phyloP scores from a whole-genome alignment of 2,113 vertebrate genomes.

The Cercopithecus mona region DNA sequence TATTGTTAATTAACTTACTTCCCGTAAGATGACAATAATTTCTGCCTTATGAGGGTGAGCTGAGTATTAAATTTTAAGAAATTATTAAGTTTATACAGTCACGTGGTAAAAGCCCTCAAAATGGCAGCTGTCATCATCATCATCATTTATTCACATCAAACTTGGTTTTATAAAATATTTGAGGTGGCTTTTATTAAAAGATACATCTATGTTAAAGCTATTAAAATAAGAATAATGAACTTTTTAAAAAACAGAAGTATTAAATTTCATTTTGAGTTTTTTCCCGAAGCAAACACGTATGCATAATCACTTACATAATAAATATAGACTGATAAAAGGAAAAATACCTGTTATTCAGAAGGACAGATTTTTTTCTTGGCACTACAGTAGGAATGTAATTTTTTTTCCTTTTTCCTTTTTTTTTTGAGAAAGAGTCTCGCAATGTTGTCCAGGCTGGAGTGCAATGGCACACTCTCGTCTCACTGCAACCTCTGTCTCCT shows the following conservation, averaged over 20 bases:
- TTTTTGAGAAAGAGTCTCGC: no score
- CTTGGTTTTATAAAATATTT: not conserved
- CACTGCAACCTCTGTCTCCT: no score
- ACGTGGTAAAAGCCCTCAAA: not conserved
- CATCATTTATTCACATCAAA: not conserved
- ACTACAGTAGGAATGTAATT: not conserved
- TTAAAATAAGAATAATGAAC: not conserved
- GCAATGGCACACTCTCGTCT: no score
- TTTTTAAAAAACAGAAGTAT: not conserved
- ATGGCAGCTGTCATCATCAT: not conserved
- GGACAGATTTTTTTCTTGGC: not conserved
- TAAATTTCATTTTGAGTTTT: constrained; percentile 41
- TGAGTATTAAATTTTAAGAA: not conserved
- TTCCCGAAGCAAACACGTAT: not conserved
- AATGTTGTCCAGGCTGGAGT: no score
- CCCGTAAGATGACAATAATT: constrained; percentile 23
- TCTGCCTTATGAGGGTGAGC: not conserved
- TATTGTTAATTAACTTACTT: constrained; percentile 9
- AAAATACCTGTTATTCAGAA: constrained; percentile 28
- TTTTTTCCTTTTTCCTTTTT: no score
- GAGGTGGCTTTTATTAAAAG: constrained; percentile 18
- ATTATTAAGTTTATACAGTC: not conserved
- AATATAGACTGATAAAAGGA: constrained; percentile 24
- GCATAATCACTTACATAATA: not conserved
- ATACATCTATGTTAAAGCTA: not conserved